Conservation (phyloP, 2,113 vertebrate genomes). For the Panthera uncia region DNA sequence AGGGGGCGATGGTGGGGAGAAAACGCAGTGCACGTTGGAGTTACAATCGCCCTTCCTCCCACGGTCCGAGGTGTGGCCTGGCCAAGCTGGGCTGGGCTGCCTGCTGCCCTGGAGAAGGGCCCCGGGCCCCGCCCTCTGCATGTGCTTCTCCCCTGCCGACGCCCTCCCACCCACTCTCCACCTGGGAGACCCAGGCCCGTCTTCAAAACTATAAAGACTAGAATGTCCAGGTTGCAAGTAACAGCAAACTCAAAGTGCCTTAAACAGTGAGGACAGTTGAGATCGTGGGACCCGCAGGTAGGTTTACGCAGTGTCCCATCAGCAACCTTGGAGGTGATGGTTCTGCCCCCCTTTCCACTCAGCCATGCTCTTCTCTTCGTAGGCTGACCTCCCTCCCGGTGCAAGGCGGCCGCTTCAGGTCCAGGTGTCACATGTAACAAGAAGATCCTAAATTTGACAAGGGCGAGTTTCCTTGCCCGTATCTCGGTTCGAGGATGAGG, state of each 20-base stretch:
- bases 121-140: neutral
- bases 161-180: neutral
- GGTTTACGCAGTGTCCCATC: accelerated
- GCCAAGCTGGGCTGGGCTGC: neutral
- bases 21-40: neutral
- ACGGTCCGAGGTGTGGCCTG: neutral
- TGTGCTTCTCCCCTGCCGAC: neutral
- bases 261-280: neutral
- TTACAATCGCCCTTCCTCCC: neutral
- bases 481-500: neutral
- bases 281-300: neutral
- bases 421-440: neutral
- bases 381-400: neutral
- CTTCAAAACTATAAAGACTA: neutral
- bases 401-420: neutral
- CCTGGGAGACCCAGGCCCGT: neutral
- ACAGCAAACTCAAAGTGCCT: neutral
- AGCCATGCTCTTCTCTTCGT: neutral
- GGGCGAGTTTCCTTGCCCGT: neutral
- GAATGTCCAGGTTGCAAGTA: neutral
- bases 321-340: accelerated
- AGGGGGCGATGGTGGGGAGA: neutral
- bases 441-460: neutral
- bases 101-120: neutral
- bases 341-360: neutral